Percentiles rank a stretch among this genome's conserved stretches.
These are phyloP conservation scores for Asteroscopus sphinx DNA, from an alignment of 2,888 invertebrate species.

Conservation along the genomic window DNA sequence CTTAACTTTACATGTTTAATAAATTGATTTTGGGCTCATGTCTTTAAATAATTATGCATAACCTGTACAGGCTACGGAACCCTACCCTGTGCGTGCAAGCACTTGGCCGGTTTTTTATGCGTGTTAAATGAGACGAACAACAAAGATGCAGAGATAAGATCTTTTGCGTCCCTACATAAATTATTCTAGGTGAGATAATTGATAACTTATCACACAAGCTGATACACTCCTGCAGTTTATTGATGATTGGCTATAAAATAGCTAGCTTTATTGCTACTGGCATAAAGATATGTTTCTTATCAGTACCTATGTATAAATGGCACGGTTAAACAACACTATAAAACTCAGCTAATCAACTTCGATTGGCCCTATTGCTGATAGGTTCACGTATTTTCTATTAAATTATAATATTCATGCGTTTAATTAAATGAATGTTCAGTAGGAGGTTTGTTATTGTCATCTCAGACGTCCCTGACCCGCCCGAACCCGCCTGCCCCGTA, in stretches of 20 bases:
- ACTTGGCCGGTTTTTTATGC: too few species aligned
- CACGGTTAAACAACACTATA: conserved; percentile 6
- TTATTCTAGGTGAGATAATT: conserved; percentile 25
- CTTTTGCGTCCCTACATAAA: conserved; percentile 34
- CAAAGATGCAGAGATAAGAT: conserved; percentile 20
- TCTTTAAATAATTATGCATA: too few species aligned
- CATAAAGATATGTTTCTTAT: conserved; percentile 14
- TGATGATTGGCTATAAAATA: conserved; percentile 16
- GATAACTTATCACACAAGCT: conserved; percentile 35
- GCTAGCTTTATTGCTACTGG: conserved; percentile 5
- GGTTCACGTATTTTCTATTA: conserved; percentile 13
- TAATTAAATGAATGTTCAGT: conserved; percentile 52
- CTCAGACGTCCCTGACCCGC: conserved; percentile 77
- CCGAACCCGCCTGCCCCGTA: conserved; percentile 78
- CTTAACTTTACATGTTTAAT: too few species aligned
- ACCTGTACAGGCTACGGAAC: too few species aligned
- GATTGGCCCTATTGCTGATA: not conserved
- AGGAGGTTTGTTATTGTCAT: conserved; percentile 84
- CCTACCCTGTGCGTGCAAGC: too few species aligned
- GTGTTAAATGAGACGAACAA: conserved; percentile 1
- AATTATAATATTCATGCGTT: conserved; percentile 21
- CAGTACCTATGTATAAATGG: conserved; percentile 4
- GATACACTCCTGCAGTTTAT: conserved; percentile 29
- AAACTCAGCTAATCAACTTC: conserved; percentile 1
- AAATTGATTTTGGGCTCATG: too few species aligned